Evolutionary conservation across 2,888 invertebrate species (phyloP).

Genomic region (Petrolisthes cinctipes): DNA sequence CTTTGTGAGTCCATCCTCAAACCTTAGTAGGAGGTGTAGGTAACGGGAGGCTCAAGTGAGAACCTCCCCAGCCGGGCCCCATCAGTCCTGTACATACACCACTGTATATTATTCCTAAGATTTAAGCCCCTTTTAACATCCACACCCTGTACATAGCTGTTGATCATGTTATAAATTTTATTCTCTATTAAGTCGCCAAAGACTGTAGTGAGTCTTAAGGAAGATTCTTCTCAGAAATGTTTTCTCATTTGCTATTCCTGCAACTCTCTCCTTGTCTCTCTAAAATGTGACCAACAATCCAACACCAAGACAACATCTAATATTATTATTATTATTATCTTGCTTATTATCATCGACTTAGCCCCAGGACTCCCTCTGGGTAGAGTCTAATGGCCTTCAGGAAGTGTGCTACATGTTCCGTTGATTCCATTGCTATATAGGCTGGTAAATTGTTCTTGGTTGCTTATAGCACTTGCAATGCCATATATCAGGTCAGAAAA

Average conservation of each 20-base stretch:
- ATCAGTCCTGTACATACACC: conserved; percentile 57
- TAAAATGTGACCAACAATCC: conserved; percentile 64
- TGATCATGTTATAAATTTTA: conserved; percentile 65
- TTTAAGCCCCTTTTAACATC: conserved; percentile 50
- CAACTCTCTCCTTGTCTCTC: conserved; percentile 63
- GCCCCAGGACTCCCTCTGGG: no score
- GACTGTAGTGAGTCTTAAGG: conserved; percentile 44
- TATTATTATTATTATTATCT: conserved; percentile 24
- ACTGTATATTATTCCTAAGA: conserved; percentile 60
- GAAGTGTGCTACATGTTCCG: no score
- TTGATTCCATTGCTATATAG: no score
- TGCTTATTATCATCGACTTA: no score
- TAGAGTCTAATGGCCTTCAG: no score
- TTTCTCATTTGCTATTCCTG: conserved; percentile 63
- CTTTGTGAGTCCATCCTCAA: neutral
- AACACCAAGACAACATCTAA: conserved; percentile 30
- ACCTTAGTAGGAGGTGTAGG: neutral
- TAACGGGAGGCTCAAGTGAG: neutral
- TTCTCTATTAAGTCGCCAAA: conserved; percentile 60
- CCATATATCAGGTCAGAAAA: no score
- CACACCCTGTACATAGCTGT: conserved; percentile 63
- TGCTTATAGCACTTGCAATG: no score
- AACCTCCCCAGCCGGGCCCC: conserved; percentile 36
- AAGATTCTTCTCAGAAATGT: conserved; percentile 42
- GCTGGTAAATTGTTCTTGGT: no score